phyloP scores from a whole-genome alignment of 2,888 invertebrate species.

The Epistrophe eligans region DNA sequence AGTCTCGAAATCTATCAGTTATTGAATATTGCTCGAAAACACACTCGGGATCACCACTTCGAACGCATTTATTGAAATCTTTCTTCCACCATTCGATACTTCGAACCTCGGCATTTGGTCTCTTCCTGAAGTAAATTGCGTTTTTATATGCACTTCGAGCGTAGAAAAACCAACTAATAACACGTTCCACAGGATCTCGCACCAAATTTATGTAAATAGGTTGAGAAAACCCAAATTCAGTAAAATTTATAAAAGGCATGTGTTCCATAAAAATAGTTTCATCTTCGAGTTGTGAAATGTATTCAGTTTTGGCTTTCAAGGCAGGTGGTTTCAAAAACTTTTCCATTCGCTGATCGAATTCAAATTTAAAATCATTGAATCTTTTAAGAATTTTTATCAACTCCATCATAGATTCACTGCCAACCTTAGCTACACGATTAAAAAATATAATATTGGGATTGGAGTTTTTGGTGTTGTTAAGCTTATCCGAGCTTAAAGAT shows the following conservation, averaged over 20 bases:
- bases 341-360: background rate
- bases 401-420: slow-evolving; percentile 95
- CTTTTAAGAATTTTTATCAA: slow-evolving; percentile 73
- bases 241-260: slow-evolving; percentile 94
- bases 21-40: slow-evolving; percentile 87
- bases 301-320: slow-evolving; percentile 27
- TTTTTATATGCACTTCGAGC: slow-evolving; percentile 85
- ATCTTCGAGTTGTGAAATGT: slow-evolving; percentile 88
- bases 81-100: slow-evolving; percentile 82
- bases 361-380: background rate
- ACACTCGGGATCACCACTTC: slow-evolving; percentile 92
- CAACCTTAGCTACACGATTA: slow-evolving; percentile 96
- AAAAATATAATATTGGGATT: slow-evolving; percentile 91
- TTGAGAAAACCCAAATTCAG: slow-evolving; percentile 90
- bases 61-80: slow-evolving; percentile 94
- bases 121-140: slow-evolving; percentile 90
- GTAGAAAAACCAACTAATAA: slow-evolving; percentile 96
- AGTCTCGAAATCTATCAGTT: slow-evolving; percentile 90
- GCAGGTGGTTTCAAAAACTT: background rate
- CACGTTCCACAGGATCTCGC: slow-evolving; percentile 94
- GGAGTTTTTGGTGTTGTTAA: slow-evolving; percentile 92
- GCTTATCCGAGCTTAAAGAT: slow-evolving; percentile 74
- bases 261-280: slow-evolving; percentile 94
- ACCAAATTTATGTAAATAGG: slow-evolving; percentile 95
- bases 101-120: slow-evolving; percentile 87